Conservation (phyloP, 2,888 invertebrate species). For the Lochmaea crataegi region DNA sequence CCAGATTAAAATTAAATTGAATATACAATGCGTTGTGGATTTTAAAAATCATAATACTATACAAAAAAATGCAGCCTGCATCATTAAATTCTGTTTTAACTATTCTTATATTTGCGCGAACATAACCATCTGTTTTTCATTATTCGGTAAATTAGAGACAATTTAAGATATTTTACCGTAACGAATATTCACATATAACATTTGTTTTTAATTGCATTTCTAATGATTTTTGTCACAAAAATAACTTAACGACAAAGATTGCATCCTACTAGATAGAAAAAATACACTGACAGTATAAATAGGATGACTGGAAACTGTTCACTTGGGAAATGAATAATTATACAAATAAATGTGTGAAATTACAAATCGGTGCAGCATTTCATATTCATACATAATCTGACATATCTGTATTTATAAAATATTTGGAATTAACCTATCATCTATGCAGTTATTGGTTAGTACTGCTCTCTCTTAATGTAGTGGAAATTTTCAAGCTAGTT, state of each 20-base stretch:
- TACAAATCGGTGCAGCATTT: too few relatives aligned
- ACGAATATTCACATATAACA: background rate
- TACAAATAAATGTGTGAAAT: too few relatives aligned
- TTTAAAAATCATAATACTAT: background rate
- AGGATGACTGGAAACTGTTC: background rate
- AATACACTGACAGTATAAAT: background rate
- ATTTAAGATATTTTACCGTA: background rate
- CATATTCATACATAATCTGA: too few relatives aligned
- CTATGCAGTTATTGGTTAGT: too few relatives aligned
- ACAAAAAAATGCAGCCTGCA: background rate
- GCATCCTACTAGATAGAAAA: background rate
- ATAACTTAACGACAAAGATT: background rate
- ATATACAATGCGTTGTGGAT: too few relatives aligned
- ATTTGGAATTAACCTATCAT: too few relatives aligned
- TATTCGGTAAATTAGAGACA: background rate
- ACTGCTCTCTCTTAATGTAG: too few relatives aligned
- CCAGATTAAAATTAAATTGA: too few relatives aligned
- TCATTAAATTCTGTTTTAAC: background rate
- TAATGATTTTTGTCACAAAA: background rate
- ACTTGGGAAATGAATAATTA: too few relatives aligned
- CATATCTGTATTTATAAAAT: too few relatives aligned
- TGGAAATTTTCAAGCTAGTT: too few relatives aligned
- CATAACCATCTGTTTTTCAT: background rate
- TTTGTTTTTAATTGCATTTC: slow-evolving; percentile 8
- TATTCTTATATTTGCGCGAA: background rate